phyloP scores from a whole-genome alignment of 2,113 vertebrate genomes.

The Cryptotis parvus region DNA sequence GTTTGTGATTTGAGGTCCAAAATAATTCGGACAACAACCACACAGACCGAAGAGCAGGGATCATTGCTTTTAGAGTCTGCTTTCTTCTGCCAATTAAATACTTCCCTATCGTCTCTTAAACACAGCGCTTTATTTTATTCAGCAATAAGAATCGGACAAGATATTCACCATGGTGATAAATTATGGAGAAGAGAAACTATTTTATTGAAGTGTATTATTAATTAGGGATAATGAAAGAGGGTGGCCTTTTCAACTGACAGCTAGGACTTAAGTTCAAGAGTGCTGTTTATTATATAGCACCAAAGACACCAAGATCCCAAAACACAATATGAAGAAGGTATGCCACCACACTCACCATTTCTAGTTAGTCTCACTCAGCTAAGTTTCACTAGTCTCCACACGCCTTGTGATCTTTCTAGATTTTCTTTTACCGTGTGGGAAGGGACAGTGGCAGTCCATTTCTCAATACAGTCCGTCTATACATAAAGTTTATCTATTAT shows the following conservation, averaged over 20 bases:
- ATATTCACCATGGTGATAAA: slow-evolving; percentile 73
- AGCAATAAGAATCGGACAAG: slow-evolving; percentile 71
- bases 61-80: slow-evolving; percentile 11
- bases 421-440: neutral
- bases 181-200: slow-evolving; percentile 75
- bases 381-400: fast-evolving
- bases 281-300: slow-evolving; percentile 68
- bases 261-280: slow-evolving; percentile 71
- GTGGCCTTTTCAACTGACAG: slow-evolving; percentile 82
- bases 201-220: slow-evolving; percentile 86
- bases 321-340: slow-evolving; percentile 15
- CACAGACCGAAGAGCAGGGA: neutral
- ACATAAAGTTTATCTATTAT: too few species aligned
- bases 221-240: slow-evolving; percentile 72
- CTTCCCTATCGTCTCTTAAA: slow-evolving; percentile 17
- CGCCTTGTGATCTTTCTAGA: neutral
- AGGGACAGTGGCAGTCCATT: neutral
- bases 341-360: neutral
- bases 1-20: slow-evolving; percentile 59
- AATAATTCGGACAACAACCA: slow-evolving; percentile 49
- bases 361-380: neutral
- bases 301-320: slow-evolving; percentile 43
- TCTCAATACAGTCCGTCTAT: neutral
- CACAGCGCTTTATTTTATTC: slow-evolving; percentile 62
- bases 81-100: slow-evolving; percentile 18